These are phyloP conservation scores for Trichacis sp. DNA, from an alignment of 2,888 invertebrate genomes.

Conservation along the genomic window DNA sequence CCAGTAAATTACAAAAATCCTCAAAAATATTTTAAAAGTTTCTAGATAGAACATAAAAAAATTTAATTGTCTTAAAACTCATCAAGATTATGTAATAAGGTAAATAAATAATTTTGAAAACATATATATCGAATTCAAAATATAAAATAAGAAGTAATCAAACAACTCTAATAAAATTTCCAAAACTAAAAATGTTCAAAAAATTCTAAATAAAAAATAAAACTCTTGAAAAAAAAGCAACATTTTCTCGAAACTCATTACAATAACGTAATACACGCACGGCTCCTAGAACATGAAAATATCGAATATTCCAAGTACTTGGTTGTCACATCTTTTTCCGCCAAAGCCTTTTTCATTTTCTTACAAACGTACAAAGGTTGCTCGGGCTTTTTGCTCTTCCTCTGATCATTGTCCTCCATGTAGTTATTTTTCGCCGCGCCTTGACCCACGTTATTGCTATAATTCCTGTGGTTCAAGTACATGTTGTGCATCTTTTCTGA, in stretches of 20 bases:
- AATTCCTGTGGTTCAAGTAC: conserved; percentile 57
- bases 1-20: too few species aligned
- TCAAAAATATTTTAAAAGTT: too few species aligned
- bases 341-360: conserved; percentile 68
- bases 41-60: too few species aligned
- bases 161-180: not conserved
- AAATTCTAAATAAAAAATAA: not conserved
- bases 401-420: conserved; percentile 49
- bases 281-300: not conserved
- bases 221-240: too few species aligned
- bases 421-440: conserved; percentile 52
- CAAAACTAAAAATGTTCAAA: not conserved
- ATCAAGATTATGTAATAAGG: too few species aligned
- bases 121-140: too few species aligned
- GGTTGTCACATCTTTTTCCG: conserved; percentile 62
- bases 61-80: too few species aligned
- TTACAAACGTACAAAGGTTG: conserved; percentile 72
- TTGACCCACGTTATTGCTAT: conserved; percentile 53
- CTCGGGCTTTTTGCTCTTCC: conserved; percentile 72
- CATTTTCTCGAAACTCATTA: too few species aligned
- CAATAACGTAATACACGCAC: too few species aligned
- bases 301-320: conserved; percentile 49
- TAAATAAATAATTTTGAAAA: too few species aligned
- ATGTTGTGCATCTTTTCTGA: conserved; percentile 57
- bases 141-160: too few species aligned